These are phyloP conservation scores for Mormyrus hasselquistii DNA, from an alignment of 2,797 vertebrate genomes.

Conservation along the genomic window DNA sequence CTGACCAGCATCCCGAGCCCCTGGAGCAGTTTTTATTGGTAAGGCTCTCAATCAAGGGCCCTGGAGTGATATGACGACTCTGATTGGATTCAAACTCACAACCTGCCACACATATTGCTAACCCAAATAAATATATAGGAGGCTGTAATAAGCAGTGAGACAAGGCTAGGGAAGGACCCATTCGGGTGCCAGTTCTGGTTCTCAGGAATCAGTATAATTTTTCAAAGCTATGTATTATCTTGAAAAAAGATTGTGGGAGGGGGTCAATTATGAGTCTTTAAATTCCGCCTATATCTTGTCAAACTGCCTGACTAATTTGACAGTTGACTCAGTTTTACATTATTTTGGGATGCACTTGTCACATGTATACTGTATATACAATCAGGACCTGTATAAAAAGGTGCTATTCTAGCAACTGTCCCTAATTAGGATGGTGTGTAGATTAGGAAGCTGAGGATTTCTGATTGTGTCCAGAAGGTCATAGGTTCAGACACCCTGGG, in stretches of 20 bases:
- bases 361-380: not conserved
- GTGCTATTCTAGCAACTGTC: not conserved
- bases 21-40: not conserved
- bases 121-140: not conserved
- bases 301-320: not conserved
- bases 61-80: not conserved
- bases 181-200: not conserved
- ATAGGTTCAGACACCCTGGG: not conserved
- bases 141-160: not conserved
- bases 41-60: not conserved
- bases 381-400: not conserved
- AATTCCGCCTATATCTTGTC: not conserved
- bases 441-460: not conserved
- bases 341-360: not conserved
- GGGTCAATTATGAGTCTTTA: not conserved
- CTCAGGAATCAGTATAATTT: not conserved
- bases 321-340: not conserved
- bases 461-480: not conserved
- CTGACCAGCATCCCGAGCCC: not conserved
- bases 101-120: not conserved
- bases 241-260: not conserved
- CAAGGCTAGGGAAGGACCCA: not conserved
- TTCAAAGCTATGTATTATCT: not conserved
- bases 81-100: not conserved
- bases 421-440: not conserved